phyloP scores from a whole-genome alignment of 2,888 invertebrate genomes.

The Copidosoma aretas region DNA sequence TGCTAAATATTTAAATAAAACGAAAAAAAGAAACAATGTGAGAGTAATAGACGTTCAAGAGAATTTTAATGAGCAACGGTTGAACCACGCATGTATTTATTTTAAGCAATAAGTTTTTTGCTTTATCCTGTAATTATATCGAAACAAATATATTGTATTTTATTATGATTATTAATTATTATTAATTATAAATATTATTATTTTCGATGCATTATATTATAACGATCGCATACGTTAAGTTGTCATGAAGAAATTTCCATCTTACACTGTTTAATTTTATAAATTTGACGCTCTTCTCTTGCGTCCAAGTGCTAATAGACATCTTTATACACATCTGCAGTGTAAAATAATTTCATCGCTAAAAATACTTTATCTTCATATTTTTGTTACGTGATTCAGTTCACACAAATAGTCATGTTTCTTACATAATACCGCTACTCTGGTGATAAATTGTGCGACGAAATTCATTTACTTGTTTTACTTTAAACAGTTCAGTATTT shows the following conservation, averaged over 20 bases:
- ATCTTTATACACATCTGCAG: constrained; percentile 6
- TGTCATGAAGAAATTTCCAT: constrained; percentile 24
- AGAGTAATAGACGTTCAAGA: constrained; percentile 29
- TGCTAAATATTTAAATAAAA: constrained; percentile 35
- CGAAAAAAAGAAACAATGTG: constrained; percentile 19
- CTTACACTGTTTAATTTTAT: constrained; percentile 15
- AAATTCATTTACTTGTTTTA: constrained; percentile 33
- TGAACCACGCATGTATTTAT: constrained; percentile 36
- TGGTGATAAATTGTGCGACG: constrained; percentile 2
- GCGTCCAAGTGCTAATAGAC: constrained; percentile 14
- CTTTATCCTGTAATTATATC: constrained; percentile 37
- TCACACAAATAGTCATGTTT: constrained; percentile 16
- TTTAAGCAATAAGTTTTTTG: constrained; percentile 30
- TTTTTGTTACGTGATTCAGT: not conserved
- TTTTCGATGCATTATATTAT: constrained; percentile 5
- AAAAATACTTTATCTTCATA: constrained; percentile 7
- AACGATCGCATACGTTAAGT: constrained; percentile 10
- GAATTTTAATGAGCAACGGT: constrained; percentile 10
- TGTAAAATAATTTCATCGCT: constrained; percentile 31
- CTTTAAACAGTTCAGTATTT: constrained; percentile 35
- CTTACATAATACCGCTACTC: not conserved
- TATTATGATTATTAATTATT: constrained; percentile 6
- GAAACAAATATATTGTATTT: constrained; percentile 26
- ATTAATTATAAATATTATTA: constrained; percentile 18
- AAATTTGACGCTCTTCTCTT: not conserved